phyloP scores from a whole-genome alignment of 2,113 vertebrate genomes.

The Zosterops lateralis region DNA sequence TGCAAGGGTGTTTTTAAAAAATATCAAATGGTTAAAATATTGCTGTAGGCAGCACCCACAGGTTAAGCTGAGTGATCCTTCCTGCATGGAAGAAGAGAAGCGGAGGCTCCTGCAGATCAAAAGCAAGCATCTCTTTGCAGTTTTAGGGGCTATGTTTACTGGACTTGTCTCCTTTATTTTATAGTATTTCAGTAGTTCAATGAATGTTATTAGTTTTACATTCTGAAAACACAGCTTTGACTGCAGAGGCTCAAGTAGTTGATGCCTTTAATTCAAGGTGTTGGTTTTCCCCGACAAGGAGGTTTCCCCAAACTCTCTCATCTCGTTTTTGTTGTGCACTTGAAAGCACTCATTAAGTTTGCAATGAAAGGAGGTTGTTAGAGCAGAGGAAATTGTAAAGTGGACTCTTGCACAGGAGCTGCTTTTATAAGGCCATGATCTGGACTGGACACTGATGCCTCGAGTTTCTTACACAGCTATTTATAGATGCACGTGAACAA shows the following conservation, averaged over 20 bases:
- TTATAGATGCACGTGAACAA: background rate
- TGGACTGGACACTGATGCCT: background rate
- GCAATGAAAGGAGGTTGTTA: slow-evolving; percentile 27
- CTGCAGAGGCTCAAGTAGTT: background rate
- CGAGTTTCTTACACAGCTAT: background rate
- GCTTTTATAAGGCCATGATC: slow-evolving; percentile 1
- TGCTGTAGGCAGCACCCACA: background rate
- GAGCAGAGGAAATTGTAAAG: slow-evolving; percentile 37
- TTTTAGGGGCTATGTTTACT: slow-evolving; percentile 17
- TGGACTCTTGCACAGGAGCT: background rate
- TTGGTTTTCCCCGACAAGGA: slow-evolving; percentile 12
- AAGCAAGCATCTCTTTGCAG: background rate
- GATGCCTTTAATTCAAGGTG: slow-evolving; percentile 32
- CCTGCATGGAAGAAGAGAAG: background rate
- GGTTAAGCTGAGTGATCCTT: background rate
- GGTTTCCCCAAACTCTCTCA: slow-evolving; percentile 44
- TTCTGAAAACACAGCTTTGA: slow-evolving; percentile 17
- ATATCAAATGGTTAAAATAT: background rate
- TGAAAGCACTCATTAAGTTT: slow-evolving; percentile 38
- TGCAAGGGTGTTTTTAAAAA: background rate
- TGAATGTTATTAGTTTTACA: background rate
- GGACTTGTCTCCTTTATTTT: slow-evolving; percentile 8
- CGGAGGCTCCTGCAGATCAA: slow-evolving; percentile 1
- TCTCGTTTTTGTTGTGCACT: background rate
- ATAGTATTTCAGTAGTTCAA: background rate